Evolutionary conservation across 2,888 invertebrate genomes (phyloP).

Genomic region (Calephelis perditalis): DNA sequence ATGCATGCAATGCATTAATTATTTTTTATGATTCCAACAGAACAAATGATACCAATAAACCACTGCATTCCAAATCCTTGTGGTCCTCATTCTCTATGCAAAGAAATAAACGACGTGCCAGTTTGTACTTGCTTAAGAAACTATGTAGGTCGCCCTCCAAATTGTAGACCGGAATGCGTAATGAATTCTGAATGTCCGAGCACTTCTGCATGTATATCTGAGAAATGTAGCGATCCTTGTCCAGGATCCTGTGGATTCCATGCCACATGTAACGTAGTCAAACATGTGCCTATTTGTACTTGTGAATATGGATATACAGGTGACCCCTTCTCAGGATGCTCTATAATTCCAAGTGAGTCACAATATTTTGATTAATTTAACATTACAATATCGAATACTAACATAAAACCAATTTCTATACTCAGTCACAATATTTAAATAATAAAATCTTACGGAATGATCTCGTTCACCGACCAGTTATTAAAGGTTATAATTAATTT

Average conservation of each 20-base stretch:
- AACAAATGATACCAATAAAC: constrained; percentile 66
- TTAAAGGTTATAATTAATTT: constrained; percentile 32
- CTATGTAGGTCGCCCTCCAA: constrained; percentile 88
- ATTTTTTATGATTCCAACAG: constrained; percentile 44
- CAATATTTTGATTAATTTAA: constrained; percentile 25
- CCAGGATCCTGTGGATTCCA: constrained; percentile 86
- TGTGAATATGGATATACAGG: constrained; percentile 85
- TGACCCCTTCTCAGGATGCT: constrained; percentile 89
- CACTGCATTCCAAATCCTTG: constrained; percentile 86
- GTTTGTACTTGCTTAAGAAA: constrained; percentile 86
- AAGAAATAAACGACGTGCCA: constrained; percentile 81
- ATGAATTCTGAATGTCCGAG: constrained; percentile 85
- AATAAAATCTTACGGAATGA: not conserved
- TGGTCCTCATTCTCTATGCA: constrained; percentile 87
- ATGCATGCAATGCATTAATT: constrained; percentile 10
- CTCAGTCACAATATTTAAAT: no score
- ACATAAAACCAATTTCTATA: not conserved
- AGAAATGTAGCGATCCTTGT: constrained; percentile 86
- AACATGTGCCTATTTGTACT: constrained; percentile 85
- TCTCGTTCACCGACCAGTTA: not conserved
- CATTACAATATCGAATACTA: not conserved
- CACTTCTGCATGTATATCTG: constrained; percentile 84
- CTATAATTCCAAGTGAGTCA: constrained; percentile 77
- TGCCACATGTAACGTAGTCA: constrained; percentile 83
- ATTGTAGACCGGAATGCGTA: constrained; percentile 86